These are phyloP conservation scores for Prunella himalayana DNA, from an alignment of 2,113 vertebrate species.

Conservation along the genomic window DNA sequence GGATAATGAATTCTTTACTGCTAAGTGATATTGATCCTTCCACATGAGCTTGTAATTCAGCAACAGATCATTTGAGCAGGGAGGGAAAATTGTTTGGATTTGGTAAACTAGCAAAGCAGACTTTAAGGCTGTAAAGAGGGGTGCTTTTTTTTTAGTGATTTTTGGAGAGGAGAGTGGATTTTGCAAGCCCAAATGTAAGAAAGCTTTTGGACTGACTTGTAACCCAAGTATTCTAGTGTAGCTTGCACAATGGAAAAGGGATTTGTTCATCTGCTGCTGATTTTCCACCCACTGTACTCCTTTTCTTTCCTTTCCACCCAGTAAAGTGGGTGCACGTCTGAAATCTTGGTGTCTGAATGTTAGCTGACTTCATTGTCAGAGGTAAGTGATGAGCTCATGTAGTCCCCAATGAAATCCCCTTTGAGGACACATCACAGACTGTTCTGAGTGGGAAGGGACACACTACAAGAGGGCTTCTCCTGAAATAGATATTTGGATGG, in stretches of 20 bases:
- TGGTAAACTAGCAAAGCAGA: neutral
- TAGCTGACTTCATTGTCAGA: neutral
- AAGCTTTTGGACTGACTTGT: neutral
- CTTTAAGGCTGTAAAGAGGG: neutral
- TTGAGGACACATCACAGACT: neutral
- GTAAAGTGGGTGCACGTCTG: neutral
- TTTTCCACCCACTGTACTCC: neutral
- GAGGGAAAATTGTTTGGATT: neutral
- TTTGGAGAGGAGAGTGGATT: neutral
- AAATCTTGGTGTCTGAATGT: neutral
- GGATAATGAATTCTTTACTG: neutral
- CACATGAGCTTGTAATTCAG: neutral
- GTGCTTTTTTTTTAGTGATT: neutral
- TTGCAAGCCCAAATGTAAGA: neutral
- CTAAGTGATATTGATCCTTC: neutral
- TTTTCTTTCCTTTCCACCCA: neutral
- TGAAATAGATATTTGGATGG: neutral
- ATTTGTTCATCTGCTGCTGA: neutral
- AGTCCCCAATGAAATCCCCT: neutral
- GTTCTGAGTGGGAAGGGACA: too few relatives aligned
- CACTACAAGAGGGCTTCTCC: neutral
- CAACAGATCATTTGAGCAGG: neutral
- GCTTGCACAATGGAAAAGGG: neutral
- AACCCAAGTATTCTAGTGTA: neutral
- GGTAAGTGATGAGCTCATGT: fast-evolving